Evolutionary conservation across 2,888 invertebrate species (phyloP), one percentile per base, ranked within the genome.

Genomic region (Epicampocera succincta): DNA sequence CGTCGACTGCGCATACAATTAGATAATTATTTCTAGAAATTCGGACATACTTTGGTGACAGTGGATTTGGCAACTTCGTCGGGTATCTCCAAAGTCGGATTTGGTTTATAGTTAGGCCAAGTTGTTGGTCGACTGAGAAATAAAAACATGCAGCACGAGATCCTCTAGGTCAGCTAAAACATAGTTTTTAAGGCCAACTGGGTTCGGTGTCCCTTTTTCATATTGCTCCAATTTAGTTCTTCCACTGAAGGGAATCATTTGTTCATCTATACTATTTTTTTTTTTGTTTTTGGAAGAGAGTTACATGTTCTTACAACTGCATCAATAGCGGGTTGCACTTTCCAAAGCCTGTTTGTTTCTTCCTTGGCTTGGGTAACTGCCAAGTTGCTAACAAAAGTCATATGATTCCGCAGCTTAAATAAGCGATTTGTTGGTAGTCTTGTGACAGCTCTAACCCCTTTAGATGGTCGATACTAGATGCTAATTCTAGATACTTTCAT

Each of bases 131-230:
- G 1, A 21, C 25, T 25, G 25, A 5, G 3, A 25, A 25, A 25
- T 25, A 25, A 25, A 25, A 25, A 25, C 2, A 25, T 46, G 15
- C 1, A 21, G 19, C 21, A 50, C 21, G 21, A 21, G 19, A 25
- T 13, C 50, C 12, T n/a, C 46, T 46, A 15, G n/a, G 12, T 2
- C 6, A 46, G 46, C 46, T 2, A n/a, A 46, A 3, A 46, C 50
- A 21, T 12, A 21, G 12, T 50, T 50, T 50, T 50, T 50, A 0
- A 50, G 25, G 1, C 21, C 25, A 50, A 50, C 50, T 50, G 50
- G 50, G 21, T 50, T 19, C 25, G 25, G 50, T 1, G 19, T 50
- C 21, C 50, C 50, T 50, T 50, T 50, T 11, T 21, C 50, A 50
- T 50, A 50, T 11, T 50, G 50, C 13, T 50, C 21, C 4, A 50